These are phyloP conservation scores for Alauda arvensis DNA, from an alignment of 2,797 vertebrate species.

Conservation along the genomic window DNA sequence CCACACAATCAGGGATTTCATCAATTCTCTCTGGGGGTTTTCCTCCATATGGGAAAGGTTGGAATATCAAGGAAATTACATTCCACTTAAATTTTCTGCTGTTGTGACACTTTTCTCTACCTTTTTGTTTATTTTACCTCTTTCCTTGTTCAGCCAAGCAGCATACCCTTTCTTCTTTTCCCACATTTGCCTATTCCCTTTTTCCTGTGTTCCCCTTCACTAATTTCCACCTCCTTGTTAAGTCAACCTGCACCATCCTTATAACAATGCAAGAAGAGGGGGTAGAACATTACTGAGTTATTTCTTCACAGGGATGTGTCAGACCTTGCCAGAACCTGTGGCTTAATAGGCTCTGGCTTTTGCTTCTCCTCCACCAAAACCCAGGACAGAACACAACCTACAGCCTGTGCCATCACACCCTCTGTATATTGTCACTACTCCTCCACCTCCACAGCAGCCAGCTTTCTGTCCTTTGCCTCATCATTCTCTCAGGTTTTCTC, in stretches of 20 bases:
- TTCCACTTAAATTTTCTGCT: not conserved
- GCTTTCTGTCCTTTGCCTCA: not conserved
- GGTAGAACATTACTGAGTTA: not conserved
- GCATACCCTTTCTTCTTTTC: not conserved
- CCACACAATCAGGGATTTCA: not conserved
- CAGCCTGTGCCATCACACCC: not conserved
- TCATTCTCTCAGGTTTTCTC: not conserved
- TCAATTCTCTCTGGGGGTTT: not conserved
- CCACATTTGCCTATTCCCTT: not conserved
- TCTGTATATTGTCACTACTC: not conserved
- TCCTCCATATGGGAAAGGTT: not conserved
- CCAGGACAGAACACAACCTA: not conserved
- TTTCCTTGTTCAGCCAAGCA: not conserved
- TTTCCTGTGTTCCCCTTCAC: not conserved
- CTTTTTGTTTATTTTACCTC: not conserved
- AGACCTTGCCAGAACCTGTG: not conserved
- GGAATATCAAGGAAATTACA: not conserved
- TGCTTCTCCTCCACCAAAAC: not conserved
- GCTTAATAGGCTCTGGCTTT: not conserved
- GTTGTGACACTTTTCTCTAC: not conserved
- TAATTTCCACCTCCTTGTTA: not conserved
- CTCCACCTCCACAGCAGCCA: not conserved
- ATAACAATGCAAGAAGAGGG: not conserved
- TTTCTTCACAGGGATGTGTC: fast-evolving
- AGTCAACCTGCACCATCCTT: not conserved